Conservation (phyloP, 2,888 invertebrate genomes). For the Yponomeuta malinellus region DNA sequence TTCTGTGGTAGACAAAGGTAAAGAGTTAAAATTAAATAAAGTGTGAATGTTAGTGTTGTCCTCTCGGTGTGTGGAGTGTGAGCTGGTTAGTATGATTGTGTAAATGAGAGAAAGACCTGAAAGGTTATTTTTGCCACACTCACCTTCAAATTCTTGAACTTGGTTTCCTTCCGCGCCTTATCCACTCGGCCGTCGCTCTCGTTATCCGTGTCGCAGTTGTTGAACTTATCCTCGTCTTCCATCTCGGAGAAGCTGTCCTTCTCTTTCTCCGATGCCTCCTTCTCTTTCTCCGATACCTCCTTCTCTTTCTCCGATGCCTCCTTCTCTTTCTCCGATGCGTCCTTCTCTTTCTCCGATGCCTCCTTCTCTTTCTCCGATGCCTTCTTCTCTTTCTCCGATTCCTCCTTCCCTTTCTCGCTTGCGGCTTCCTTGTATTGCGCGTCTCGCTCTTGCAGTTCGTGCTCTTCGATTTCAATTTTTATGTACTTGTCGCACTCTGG, state of each 20-base stretch:
- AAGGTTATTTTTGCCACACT: background rate
- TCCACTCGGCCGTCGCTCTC: slow-evolving; percentile 61
- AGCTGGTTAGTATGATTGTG: too few relatives aligned
- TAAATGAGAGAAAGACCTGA: too few relatives aligned
- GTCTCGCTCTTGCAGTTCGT: slow-evolving; percentile 6
- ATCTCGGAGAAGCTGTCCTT: slow-evolving; percentile 69
- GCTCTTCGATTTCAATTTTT: background rate
- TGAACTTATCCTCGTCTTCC: slow-evolving; percentile 69
- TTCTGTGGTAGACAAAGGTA: too few relatives aligned
- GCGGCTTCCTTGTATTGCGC: background rate
- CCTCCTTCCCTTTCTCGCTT: slow-evolving; percentile 33
- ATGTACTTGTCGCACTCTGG: slow-evolving; percentile 33
- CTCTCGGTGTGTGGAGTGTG: too few relatives aligned
- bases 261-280: slow-evolving; percentile 40
- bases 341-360: slow-evolving; percentile 58
- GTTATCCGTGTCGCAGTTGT: slow-evolving; percentile 60
- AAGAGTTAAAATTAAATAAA: too few relatives aligned
- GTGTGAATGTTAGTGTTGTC: too few relatives aligned
- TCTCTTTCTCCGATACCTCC: slow-evolving; percentile 58
- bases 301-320: slow-evolving; percentile 57
- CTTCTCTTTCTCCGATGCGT: slow-evolving; percentile 31
- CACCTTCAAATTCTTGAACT: slow-evolving; percentile 65
- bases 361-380: slow-evolving; percentile 30
- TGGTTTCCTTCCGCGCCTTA: slow-evolving; percentile 40
- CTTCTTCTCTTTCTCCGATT: slow-evolving; percentile 59